Conservation (phyloP, 2,888 invertebrate genomes). For the Hymenopus coronatus region DNA sequence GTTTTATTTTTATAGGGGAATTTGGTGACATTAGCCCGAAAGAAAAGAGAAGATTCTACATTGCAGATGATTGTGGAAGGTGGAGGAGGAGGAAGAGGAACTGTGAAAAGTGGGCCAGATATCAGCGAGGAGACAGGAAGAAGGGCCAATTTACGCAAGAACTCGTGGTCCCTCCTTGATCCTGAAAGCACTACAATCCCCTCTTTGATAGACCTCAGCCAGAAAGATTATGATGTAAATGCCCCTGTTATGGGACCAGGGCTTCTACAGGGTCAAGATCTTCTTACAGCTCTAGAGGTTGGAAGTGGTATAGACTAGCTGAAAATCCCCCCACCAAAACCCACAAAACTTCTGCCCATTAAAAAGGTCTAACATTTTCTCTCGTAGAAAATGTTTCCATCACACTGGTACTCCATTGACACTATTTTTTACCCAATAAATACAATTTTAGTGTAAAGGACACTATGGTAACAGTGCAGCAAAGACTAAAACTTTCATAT, state of each 20-base stretch:
- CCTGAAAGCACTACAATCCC: slow-evolving; percentile 47
- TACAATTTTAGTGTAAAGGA: background rate
- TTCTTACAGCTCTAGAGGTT: slow-evolving; percentile 50
- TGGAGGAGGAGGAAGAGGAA: background rate
- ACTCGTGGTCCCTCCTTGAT: slow-evolving; percentile 47
- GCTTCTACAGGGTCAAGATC: slow-evolving; percentile 51
- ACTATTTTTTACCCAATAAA: background rate
- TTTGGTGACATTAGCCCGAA: background rate
- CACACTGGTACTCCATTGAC: background rate
- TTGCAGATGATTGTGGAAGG: background rate
- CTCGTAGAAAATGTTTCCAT: background rate
- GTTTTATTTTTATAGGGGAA: background rate
- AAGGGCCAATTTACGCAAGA: slow-evolving; percentile 41
- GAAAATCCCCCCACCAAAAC: background rate
- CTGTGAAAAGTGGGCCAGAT: background rate
- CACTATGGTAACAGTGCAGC: background rate
- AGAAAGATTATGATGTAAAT: slow-evolving; percentile 55
- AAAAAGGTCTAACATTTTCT: background rate
- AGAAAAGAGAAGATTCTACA: background rate
- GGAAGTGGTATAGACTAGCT: background rate
- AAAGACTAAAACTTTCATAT: background rate
- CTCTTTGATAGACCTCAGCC: slow-evolving; percentile 50
- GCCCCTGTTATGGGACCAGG: slow-evolving; percentile 48
- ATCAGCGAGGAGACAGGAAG: background rate
- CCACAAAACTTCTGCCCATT: background rate